A percentile compares a stretch with the other conserved stretches of the same genome.
Evolutionary conservation across 2,888 invertebrate genomes (phyloP).

Genomic region (Phrixothrix hirtus): DNA sequence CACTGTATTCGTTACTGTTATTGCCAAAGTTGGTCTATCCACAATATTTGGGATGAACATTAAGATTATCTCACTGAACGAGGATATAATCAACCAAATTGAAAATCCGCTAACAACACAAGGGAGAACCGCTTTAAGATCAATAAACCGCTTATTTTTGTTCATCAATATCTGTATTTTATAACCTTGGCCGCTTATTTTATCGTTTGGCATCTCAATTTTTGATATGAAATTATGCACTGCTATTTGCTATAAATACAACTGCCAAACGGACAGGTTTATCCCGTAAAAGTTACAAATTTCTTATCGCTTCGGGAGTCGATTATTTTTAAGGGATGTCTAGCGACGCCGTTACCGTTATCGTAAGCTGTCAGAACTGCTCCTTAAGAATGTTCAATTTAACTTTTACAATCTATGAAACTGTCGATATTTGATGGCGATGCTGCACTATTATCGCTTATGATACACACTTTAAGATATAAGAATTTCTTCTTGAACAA

Average conservation of each 20-base stretch:
- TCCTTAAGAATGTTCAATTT: conserved; percentile 10
- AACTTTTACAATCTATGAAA: conserved; percentile 11
- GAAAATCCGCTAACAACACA: background rate
- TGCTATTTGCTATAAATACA: background rate
- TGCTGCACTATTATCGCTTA: background rate
- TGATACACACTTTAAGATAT: conserved; percentile 3
- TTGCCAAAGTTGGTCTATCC: conserved; percentile 5
- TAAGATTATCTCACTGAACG: conserved; percentile 4
- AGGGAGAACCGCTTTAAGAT: background rate
- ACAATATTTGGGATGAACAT: background rate
- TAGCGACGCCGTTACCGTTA: background rate
- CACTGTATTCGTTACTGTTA: background rate
- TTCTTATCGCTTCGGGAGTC: conserved; percentile 6
- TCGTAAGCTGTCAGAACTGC: background rate
- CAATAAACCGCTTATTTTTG: no score
- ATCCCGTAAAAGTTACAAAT: background rate
- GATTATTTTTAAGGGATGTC: background rate
- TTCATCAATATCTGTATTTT: background rate
- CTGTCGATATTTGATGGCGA: conserved; percentile 5
- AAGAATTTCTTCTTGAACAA: background rate
- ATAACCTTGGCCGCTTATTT: background rate
- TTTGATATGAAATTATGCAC: no score
- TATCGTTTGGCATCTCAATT: no score
- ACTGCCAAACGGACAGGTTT: background rate
- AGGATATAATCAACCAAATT: conserved; percentile 4